These are phyloP conservation scores for Phalera bucephala DNA, from an alignment of 2,888 invertebrate species.

Conservation along the genomic window DNA sequence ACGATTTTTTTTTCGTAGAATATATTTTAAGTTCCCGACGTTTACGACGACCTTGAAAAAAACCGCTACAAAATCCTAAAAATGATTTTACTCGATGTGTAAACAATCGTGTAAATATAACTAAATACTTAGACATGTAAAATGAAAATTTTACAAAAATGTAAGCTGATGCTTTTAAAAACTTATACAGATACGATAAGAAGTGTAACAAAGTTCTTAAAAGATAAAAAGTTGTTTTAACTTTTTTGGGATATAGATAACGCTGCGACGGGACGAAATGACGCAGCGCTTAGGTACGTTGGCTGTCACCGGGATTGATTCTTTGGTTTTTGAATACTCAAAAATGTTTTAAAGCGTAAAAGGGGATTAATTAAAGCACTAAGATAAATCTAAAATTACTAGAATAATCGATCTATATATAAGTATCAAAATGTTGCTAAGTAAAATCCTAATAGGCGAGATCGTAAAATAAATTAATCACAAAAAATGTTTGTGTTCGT, in stretches of 20 bases:
- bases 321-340: slow-evolving; percentile 6
- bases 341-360: background rate
- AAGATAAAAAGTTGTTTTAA: background rate
- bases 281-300: background rate
- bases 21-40: too few species aligned
- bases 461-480: too few species aligned
- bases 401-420: too few species aligned
- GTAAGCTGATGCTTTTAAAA: background rate
- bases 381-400: background rate
- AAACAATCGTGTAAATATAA: too few species aligned
- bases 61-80: too few species aligned
- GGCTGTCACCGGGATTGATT: background rate
- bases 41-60: too few species aligned
- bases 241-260: background rate
- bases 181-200: background rate
- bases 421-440: too few species aligned
- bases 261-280: background rate
- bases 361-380: background rate
- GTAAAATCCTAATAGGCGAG: too few species aligned
- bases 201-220: background rate
- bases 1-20: too few species aligned
- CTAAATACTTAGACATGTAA: background rate
- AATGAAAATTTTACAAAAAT: background rate
- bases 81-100: too few species aligned
- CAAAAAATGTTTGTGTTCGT: too few species aligned